A percentile compares a stretch with the other conserved stretches of the same genome.
phyloP scores from a whole-genome alignment of 30 jellyfish, hydroid and myxozoan species.

The Aurelia sp. region DNA sequence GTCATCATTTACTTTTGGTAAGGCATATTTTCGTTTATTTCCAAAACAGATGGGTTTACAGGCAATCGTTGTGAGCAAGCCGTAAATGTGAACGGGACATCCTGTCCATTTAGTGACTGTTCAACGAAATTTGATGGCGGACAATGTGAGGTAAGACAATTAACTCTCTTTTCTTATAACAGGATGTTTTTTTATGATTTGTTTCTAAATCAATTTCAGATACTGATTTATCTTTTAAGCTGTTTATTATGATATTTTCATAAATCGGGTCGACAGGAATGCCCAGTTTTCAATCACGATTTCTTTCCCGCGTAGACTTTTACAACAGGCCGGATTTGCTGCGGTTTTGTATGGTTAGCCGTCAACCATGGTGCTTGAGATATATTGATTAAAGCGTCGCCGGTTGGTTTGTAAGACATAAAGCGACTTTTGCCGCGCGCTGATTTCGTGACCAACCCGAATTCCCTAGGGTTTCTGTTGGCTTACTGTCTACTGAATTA shows the following conservation, averaged over 20 bases:
- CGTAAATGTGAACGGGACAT: constrained; percentile 41
- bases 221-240: constrained; percentile 38
- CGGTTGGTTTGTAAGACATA: too few relatives aligned
- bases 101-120: constrained; percentile 87
- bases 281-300: constrained; percentile 24
- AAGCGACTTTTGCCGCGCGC: too few relatives aligned
- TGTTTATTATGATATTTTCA: constrained; percentile 34
- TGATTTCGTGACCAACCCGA: too few relatives aligned
- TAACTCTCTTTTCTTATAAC: constrained; percentile 1
- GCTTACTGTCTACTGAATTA: too few relatives aligned
- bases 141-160: constrained; percentile 76
- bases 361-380: neutral
- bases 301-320: constrained; percentile 3
- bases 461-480: too few relatives aligned
- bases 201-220: constrained; percentile 36
- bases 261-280: constrained; percentile 37
- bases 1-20: too few relatives aligned
- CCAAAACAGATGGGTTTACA: constrained; percentile 71
- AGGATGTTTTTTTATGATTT: constrained; percentile 50
- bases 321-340: constrained; percentile 33
- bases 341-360: constrained; percentile 31
- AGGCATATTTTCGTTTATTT: neutral
- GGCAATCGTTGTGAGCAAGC: constrained; percentile 64
- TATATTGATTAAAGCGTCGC: too few relatives aligned
- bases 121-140: constrained; percentile 85